Percentiles rank a stretch among this genome's conserved stretches.
Evolutionary conservation across 2,888 invertebrate genomes (phyloP).

Genomic region (Slavum lentiscoides): DNA sequence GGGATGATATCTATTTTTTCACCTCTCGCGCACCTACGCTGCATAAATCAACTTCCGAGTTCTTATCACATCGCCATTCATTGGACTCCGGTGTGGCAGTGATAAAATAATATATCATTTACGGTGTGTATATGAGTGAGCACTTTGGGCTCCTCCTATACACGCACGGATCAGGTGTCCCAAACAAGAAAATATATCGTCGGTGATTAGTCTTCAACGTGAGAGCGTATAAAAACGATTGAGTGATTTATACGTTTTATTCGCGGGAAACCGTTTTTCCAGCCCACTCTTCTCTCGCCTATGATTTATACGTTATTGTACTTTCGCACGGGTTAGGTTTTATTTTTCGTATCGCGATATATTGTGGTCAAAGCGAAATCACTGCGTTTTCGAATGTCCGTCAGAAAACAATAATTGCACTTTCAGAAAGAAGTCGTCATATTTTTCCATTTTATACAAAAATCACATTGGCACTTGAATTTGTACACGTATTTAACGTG

Average conservation of each 20-base stretch:
- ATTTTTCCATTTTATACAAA: no score
- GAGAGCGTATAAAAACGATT: constrained; percentile 33
- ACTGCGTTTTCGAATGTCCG: not conserved
- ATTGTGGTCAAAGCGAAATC: not conserved
- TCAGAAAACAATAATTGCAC: not conserved
- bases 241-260: constrained; percentile 48
- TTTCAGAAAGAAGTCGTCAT: no score
- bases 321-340: not conserved
- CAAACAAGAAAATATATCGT: constrained; percentile 37
- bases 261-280: constrained; percentile 21
- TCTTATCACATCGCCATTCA: constrained; percentile 47
- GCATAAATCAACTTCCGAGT: constrained; percentile 49
- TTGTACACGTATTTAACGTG: no score
- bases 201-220: constrained; percentile 41
- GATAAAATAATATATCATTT: constrained; percentile 52
- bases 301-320: constrained; percentile 17
- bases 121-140: not conserved
- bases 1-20: constrained; percentile 34
- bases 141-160: constrained; percentile 11
- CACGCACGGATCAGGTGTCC: constrained; percentile 14
- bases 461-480: no score
- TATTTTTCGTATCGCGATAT: not conserved
- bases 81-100: constrained; percentile 23
- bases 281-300: not conserved
- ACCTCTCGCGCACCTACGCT: constrained; percentile 30